phyloP scores from a whole-genome alignment of 2,888 invertebrate species.

The Carcina quercana region DNA sequence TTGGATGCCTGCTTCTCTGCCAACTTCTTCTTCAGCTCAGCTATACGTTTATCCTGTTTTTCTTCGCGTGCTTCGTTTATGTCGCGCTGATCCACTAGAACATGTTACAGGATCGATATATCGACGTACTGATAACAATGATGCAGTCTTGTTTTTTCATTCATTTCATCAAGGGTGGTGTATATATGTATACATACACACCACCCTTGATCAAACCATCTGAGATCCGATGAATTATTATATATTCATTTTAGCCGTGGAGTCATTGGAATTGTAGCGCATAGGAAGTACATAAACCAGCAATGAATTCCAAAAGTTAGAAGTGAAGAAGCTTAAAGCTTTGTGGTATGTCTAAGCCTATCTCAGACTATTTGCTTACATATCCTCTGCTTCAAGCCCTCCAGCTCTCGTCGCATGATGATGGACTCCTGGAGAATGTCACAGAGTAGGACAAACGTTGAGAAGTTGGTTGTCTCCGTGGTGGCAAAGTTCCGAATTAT shows the following conservation, averaged over 20 bases:
- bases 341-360: too few relatives aligned
- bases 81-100: conserved; percentile 56
- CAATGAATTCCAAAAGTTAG: too few relatives aligned
- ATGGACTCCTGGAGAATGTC: conserved; percentile 58
- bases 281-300: too few relatives aligned
- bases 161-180: too few relatives aligned
- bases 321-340: too few relatives aligned
- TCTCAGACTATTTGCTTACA: too few relatives aligned
- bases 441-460: conserved; percentile 51
- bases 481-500: conserved; percentile 43
- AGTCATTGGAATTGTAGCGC: too few relatives aligned
- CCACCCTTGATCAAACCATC: too few relatives aligned
- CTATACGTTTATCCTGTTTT: conserved; percentile 34
- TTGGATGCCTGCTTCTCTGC: conserved; percentile 27
- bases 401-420: conserved; percentile 44
- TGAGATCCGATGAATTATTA: too few relatives aligned
- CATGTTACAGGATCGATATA: too few relatives aligned
- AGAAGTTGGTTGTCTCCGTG: conserved; percentile 57
- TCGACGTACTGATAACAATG: conserved; percentile 1
- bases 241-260: too few relatives aligned
- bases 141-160: neutral
- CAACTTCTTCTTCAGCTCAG: conserved; percentile 23
- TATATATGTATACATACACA: too few relatives aligned
- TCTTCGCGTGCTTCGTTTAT: conserved; percentile 52
- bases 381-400: conserved; percentile 41